Evolutionary conservation across 2,797 vertebrate genomes (phyloP), one percentile per base, ranked within the genome.

Genomic region (Sebastes paucispinis): DNA sequence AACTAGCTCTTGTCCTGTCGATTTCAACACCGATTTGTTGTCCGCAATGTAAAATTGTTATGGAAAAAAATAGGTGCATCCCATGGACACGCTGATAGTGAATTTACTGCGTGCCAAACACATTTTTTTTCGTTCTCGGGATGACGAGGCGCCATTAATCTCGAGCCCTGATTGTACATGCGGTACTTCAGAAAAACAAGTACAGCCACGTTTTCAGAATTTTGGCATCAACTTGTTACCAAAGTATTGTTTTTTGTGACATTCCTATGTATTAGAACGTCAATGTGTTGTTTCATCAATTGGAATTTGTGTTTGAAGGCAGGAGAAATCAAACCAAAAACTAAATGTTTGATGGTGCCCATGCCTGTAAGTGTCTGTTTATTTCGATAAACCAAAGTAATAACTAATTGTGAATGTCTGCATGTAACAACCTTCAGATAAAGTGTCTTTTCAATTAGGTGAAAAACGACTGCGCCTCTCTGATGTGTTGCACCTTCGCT

Each of bases 371-470:
- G 57, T 52, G 25, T 58, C 68, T 50, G 5, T 60, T 69, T 47
- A 29, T 65, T 73, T 65, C 16, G 7, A 24, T 27, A 64, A 78
- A 32, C 4, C 12, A 47, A 57, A 52, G 5, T 66, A 86, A 70
- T 63, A 16, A 72, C 31, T 13, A 10, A 11, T 64, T 64, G 22
- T 57, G 34, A 64, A 29, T 64, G 6, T 58, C 5, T 63, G 24
- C 8, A 54, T 4, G 4, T n/a, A 10, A 31, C 29, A 11, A 43
- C 59, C 24, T 65, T 75, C 27, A 69, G 39, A 83, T 64, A 43
- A 73, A 70, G 20, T 77, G 36, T 65, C 31, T 47, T 74, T 81
- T 75, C 43, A 65, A 64, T 75, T 57, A 36, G 54, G 27, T 72
- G 8, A 57, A 64, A 81, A 67, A 32, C 4, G 2, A n/a, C 36